phyloP scores from a whole-genome alignment of 2,888 invertebrate species.

The Cyaniris semiargus region DNA sequence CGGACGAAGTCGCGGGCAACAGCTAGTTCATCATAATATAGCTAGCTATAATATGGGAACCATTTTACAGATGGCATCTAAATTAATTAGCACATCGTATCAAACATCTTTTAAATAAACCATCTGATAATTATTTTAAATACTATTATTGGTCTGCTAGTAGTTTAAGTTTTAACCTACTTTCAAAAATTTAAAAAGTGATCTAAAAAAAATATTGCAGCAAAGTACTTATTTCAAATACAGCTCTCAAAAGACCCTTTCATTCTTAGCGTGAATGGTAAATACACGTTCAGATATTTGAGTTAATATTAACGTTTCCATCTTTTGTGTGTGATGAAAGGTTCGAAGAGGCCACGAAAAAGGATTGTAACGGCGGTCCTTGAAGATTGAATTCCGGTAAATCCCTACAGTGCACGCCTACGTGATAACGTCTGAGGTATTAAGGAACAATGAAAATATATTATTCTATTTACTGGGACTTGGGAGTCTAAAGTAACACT shows the following conservation, averaged over 20 bases:
- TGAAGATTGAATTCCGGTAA: background rate
- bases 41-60: too few species aligned
- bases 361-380: conserved; percentile 4
- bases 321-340: conserved; percentile 20
- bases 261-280: background rate
- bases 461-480: too few species aligned
- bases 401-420: background rate
- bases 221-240: background rate
- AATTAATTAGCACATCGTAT: too few species aligned
- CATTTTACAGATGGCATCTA: too few species aligned
- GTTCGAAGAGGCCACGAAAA: background rate
- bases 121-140: too few species aligned
- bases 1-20: too few species aligned
- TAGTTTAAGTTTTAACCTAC: background rate
- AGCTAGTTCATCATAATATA: too few species aligned
- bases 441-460: background rate
- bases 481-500: too few species aligned
- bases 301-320: conserved; percentile 8
- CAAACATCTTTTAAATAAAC: too few species aligned
- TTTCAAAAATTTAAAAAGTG: too few species aligned
- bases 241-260: background rate
- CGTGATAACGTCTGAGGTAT: background rate
- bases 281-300: conserved; percentile 8
- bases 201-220: too few species aligned
- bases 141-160: background rate